These are phyloP conservation scores for Mya arenaria DNA, from an alignment of 1,140 invertebrate genomes.

Conservation along the genomic window DNA sequence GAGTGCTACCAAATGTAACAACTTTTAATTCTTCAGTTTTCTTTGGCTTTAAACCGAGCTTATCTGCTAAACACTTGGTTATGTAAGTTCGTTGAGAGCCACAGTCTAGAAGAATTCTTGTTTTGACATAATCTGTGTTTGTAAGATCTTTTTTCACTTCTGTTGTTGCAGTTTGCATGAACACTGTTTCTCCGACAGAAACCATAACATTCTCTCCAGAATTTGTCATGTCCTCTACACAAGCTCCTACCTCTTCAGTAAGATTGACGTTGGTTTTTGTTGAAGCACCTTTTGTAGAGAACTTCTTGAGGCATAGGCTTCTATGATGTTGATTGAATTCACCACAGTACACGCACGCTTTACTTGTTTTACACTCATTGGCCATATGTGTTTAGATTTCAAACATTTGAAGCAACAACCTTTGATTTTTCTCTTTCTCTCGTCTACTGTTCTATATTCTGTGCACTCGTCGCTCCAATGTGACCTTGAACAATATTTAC, in stretches of 20 bases:
- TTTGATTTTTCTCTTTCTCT: not conserved
- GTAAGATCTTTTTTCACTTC: not conserved
- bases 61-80: not conserved
- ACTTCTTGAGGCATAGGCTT: slow-evolving; percentile 28
- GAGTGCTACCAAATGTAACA: not conserved
- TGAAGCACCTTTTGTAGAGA: not conserved
- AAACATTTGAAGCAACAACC: slow-evolving; percentile 8
- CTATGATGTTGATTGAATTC: slow-evolving; percentile 12
- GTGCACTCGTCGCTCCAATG: slow-evolving; percentile 34
- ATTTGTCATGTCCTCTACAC: not conserved
- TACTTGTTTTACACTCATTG: slow-evolving; percentile 12
- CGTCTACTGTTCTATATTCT: not conserved
- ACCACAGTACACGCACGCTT: slow-evolving; percentile 31
- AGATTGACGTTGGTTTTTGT: not conserved
- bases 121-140: not conserved
- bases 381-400: not conserved
- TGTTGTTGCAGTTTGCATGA: slow-evolving; percentile 15
- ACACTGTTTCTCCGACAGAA: not conserved
- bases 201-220: no score
- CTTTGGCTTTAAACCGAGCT: not conserved
- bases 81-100: slow-evolving; percentile 10
- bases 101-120: not conserved
- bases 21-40: not conserved
- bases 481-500: not conserved
- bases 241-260: not conserved